phyloP scores from a whole-genome alignment of 2,797 vertebrate species.

The Astyanax mexicanus region DNA sequence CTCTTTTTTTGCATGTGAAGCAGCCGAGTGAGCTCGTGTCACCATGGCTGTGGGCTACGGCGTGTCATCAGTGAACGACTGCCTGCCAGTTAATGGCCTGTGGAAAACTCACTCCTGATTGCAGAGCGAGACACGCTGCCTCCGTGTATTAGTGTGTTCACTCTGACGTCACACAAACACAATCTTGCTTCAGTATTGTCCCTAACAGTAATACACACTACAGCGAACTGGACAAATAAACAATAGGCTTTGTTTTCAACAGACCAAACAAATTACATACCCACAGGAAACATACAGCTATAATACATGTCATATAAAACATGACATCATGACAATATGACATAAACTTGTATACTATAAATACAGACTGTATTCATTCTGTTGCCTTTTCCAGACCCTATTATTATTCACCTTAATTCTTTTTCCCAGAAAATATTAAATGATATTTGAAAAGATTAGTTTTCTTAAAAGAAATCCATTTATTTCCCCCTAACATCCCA shows the following conservation, averaged over 20 bases:
- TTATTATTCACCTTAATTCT: too few relatives aligned
- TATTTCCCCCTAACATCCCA: too few relatives aligned
- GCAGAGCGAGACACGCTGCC: constrained; percentile 32
- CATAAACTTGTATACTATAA: too few relatives aligned
- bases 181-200: background rate
- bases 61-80: constrained; percentile 17
- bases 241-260: background rate
- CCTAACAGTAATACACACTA: background rate
- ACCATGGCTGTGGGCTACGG: constrained; percentile 13
- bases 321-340: too few relatives aligned
- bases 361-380: too few relatives aligned
- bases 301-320: too few relatives aligned
- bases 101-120: constrained; percentile 45
- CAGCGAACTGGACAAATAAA: background rate
- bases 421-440: too few relatives aligned
- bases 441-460: too few relatives aligned
- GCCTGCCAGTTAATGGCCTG: constrained; percentile 56
- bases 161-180: constrained; percentile 43
- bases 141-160: too few relatives aligned
- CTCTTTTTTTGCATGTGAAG: constrained; percentile 52
- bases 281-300: too few relatives aligned
- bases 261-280: background rate
- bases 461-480: too few relatives aligned
- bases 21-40: constrained; percentile 43
- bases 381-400: too few relatives aligned